phyloP scores from a whole-genome alignment of 2,888 invertebrate genomes.

The Agrotis puta region DNA sequence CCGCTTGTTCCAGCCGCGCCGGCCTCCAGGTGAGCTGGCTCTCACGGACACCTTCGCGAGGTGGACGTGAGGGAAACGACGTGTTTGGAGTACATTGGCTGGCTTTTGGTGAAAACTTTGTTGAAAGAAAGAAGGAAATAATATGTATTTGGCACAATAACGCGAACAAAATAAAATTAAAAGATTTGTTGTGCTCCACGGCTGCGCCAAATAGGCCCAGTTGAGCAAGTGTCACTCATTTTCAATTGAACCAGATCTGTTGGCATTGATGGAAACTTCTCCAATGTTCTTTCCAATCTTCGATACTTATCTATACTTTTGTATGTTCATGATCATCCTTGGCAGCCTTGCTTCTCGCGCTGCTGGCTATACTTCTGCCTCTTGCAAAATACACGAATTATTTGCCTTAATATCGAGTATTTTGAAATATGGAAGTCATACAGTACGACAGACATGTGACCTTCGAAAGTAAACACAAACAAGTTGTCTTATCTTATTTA shows the following conservation, averaged over 20 bases:
- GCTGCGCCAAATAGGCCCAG: no score
- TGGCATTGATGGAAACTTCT: no score
- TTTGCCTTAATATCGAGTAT: not conserved
- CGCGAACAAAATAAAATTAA: no score
- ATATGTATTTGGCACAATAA: no score
- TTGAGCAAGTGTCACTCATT: no score
- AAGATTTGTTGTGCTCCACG: no score
- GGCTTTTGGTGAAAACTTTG: not conserved
- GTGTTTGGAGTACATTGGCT: slow-evolving; percentile 67
- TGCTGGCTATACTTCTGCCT: not conserved
- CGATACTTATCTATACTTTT: no score
- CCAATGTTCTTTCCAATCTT: no score
- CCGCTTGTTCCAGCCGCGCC: slow-evolving; percentile 69
- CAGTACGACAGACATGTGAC: not conserved
- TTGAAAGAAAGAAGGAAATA: no score
- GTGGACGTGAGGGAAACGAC: slow-evolving; percentile 21
- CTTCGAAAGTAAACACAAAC: not conserved
- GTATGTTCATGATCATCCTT: no score
- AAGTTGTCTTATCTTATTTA: not conserved
- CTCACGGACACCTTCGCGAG: slow-evolving; percentile 71
- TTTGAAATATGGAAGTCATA: not conserved
- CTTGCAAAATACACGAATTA: not conserved
- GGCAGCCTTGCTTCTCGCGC: not conserved
- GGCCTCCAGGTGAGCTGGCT: slow-evolving; percentile 76
- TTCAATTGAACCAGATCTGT: no score